Evolutionary conservation across 1,140 invertebrate species (phyloP), one percentile per base, ranked within the genome.

Genomic region (Bilobella aurantiaca): DNA sequence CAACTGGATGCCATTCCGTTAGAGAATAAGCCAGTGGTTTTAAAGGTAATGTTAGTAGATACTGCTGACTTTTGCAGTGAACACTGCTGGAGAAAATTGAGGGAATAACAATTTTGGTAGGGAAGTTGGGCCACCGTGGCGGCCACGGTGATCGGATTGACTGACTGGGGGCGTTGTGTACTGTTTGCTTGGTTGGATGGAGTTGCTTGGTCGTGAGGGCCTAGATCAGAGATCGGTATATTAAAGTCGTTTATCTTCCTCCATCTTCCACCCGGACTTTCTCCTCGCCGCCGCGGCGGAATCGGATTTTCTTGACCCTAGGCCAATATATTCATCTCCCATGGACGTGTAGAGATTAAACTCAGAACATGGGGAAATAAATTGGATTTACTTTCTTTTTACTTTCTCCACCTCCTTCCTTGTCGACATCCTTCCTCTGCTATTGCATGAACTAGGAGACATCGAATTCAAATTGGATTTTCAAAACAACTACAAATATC

Each of bases 301-400:
- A 71, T 68, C 64, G 42, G 64, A 68, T 68, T 68, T 68, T 59
- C 64, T 71, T 71, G 69, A 71, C 69, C 69, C 64, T 60, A 63
- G 58, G 56, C 64, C 66, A 71, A 71, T 71, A 71, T 71, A 71
- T 71, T 71, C 69, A 71, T 71, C 69, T 68, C 62, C 47, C 63
- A 67, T 57, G 42, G 69, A 71, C 69, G 66, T 71, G 66, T 68
- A 68, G 66, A 71, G 69, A 71, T 71, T 71, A 71, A 71, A 71
- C 64, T 66, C 63, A 66, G 64, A 68, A 56, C 47, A 61, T 65
- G 56, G 64, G 65, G 66, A 71, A 71, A 71, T 71, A 71, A 71
- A 71, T 71, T 71, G 66, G 69, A 71, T 71, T 66, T 64, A 56
- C 30, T 68, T 30, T 53, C 57, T 53, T 16, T 23, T 53, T 23